Evolutionary conservation across 2,113 vertebrate genomes (phyloP), one percentile per base, ranked within the genome.

Genomic region (Pithys albifrons): DNA sequence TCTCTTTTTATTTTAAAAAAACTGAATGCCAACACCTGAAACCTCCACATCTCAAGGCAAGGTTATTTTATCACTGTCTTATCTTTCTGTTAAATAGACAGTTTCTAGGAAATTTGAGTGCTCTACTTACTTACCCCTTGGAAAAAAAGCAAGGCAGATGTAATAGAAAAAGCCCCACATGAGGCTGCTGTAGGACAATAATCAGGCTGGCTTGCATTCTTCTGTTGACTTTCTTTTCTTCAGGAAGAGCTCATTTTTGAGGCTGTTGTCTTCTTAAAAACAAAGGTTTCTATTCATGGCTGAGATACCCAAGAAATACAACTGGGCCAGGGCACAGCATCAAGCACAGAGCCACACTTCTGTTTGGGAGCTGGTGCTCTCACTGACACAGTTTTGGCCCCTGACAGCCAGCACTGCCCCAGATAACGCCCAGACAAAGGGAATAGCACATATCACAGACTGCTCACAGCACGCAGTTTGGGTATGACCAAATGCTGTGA

Each of bases 81-180:
- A 46, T 9, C 35, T 43, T 45, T 62, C 61, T 64, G 55, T 58
- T 64, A 72, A 80, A 86, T 0, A 45, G 29, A 2, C 39, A 37
- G 71, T 54, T 85, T 67, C 61, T 31, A 84, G 39, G 66, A 95
- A 91, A 75, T 6, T 16, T 2, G 10, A 43, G 43, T 25, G 19
- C 5, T 73, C 39, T 58, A 25, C 25, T 59, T 45, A 74, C n/a
- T 28, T 23, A 51, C 6, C 41, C 13, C n/a, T 43, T 25, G 37
- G 45, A 41, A 54, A 71, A 62, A 49, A 37, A 62, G 20, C n/a
- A 86, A 64, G 13, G 33, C 7, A 77, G 55, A 64, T 10, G 35
- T 0, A 0, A 74, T 3, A 19, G 66, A n/a, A 48, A 58, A 76
- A 62, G 39, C n/a, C 45, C n/a, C n/a, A 2, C 13, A 1, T 2